Conservation (phyloP, 2,113 vertebrate genomes). For the Cephalopterus ornatus region DNA sequence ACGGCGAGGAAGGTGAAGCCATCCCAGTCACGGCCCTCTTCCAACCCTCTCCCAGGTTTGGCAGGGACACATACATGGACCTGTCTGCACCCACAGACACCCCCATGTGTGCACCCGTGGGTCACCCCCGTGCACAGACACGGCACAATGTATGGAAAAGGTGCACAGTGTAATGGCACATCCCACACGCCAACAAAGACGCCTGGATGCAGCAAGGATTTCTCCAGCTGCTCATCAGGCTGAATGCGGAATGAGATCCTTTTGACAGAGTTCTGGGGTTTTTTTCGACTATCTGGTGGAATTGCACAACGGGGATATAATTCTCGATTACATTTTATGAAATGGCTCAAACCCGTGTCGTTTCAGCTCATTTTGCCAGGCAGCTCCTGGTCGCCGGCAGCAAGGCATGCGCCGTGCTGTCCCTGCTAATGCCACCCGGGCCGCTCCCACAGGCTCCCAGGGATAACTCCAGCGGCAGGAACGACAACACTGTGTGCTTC, state of each 20-base stretch:
- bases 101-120: fast-evolving
- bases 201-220: not conserved
- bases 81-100: not conserved
- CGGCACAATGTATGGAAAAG: fast-evolving
- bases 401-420: not conserved
- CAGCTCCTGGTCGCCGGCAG: not conserved
- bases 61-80: fast-evolving
- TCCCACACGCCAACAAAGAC: fast-evolving
- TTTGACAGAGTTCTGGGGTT: not conserved
- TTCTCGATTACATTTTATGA: constrained; percentile 9
- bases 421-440: fast-evolving
- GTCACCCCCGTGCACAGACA: fast-evolving
- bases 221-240: not conserved
- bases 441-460: not conserved
- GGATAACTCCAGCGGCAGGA: not conserved
- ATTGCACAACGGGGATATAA: not conserved
- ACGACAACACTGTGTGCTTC: fast-evolving
- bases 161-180: fast-evolving
- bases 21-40: not conserved
- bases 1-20: fast-evolving
- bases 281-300: not conserved
- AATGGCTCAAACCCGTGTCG: not conserved
- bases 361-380: not conserved
- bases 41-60: fast-evolving
- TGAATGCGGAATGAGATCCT: not conserved